Evolutionary conservation across 1,140 invertebrate genomes (phyloP).

Genomic region (Aphelinus certus): DNA sequence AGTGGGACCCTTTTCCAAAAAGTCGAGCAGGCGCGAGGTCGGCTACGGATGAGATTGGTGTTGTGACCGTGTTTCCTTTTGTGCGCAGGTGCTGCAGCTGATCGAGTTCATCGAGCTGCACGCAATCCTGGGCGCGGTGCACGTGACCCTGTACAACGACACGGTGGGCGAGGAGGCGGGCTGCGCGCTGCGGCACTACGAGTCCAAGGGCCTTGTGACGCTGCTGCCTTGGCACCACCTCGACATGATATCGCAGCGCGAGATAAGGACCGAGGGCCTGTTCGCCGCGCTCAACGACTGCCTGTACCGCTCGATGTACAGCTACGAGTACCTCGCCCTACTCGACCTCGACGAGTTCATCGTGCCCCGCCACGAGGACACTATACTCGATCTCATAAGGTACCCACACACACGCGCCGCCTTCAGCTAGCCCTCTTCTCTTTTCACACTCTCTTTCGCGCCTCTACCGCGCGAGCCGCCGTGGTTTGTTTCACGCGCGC

Average conservation of each 20-base stretch:
- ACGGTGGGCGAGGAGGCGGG: conserved; percentile 81
- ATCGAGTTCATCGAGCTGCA: conserved; percentile 94
- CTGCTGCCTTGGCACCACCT: conserved; percentile 87
- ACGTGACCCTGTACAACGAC: conserved; percentile 94
- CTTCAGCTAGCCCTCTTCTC: not conserved
- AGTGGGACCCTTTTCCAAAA: no score
- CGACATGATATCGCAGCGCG: conserved; percentile 87
- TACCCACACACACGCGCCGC: conserved; percentile 47
- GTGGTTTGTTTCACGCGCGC: no score
- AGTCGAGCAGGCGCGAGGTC: no score
- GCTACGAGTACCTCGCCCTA: conserved; percentile 81
- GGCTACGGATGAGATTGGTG: not conserved
- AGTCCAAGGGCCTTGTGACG: conserved; percentile 73
- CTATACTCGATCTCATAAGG: conserved; percentile 73
- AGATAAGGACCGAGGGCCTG: conserved; percentile 91
- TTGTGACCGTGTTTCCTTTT: not conserved
- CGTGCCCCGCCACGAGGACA: conserved; percentile 80
- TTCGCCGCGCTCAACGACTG: conserved; percentile 95
- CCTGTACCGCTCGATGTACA: conserved; percentile 88
- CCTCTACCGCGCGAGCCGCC: no score
- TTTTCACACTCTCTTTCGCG: not conserved
- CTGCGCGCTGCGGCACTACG: conserved; percentile 81
- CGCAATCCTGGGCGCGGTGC: conserved; percentile 82
- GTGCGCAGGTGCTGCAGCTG: conserved; percentile 76
- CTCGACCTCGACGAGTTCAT: conserved; percentile 94